Percentiles rank a stretch among this genome's conserved stretches.
phyloP scores from a whole-genome alignment of 2,113 vertebrate genomes.

The Rhea americana region DNA sequence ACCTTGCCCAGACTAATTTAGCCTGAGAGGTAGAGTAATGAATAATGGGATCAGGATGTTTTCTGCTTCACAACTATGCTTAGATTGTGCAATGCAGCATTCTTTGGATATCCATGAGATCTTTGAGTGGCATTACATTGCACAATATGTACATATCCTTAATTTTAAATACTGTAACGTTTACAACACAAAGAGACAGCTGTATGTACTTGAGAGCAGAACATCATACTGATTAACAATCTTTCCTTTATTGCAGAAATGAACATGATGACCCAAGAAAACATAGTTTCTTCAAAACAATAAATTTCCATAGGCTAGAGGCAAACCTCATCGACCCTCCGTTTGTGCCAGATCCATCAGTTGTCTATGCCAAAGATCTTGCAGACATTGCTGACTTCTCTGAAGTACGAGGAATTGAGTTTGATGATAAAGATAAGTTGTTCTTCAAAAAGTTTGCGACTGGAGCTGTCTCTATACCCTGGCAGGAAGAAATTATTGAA shows the following conservation, averaged over 20 bases:
- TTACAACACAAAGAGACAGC: neutral
- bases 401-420: conserved; percentile 86
- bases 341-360: conserved; percentile 89
- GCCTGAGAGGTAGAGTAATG: neutral
- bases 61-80: neutral
- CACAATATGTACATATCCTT: neutral
- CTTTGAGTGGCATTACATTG: neutral
- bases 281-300: conserved; percentile 87
- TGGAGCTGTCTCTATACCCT: conserved; percentile 83
- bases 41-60: neutral
- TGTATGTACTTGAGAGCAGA: neutral
- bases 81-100: neutral
- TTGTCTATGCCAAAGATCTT: conserved; percentile 92
- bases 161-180: neutral
- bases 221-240: neutral
- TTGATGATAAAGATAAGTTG: conserved; percentile 88
- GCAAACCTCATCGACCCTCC: conserved; percentile 86
- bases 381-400: conserved; percentile 92
- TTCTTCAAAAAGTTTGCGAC: conserved; percentile 91
- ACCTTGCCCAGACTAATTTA: neutral
- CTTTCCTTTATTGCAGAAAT: conserved; percentile 74
- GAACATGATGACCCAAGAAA: conserved; percentile 86
- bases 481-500: conserved; percentile 92
- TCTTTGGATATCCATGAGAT: neutral
- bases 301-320: conserved; percentile 91